Base-by-base conservation (phyloP, 2,888 invertebrate genomes). In the Dromius quadrimaculatus region DNA sequence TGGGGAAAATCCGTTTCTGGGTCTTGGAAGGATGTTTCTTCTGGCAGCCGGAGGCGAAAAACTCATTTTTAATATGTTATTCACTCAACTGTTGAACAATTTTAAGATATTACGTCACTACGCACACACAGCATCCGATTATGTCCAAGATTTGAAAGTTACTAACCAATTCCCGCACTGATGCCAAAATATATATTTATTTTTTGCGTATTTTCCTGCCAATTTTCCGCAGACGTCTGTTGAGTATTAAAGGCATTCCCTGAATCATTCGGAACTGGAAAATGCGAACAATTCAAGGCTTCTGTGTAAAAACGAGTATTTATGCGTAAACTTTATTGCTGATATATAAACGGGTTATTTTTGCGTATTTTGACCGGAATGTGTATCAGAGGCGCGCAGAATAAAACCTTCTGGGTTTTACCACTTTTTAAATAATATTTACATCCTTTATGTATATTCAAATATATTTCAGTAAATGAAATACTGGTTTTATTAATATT, bases 21-120 rank as follows among this genome's bases (percentile, higher is more conserved):
- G 6, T 59, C 22, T n/a, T 20, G 59, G 57, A 57, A 13, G 17
- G 17, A 23, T 66, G 17, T 28, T 9, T 57, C 66, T 50, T 54
- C 66, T 36, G 9, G 23, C 13, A 13, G 54, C 17, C 20, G 32
- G 17, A 5, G 70, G 70, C 32, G 70, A 70, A 9, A 70, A 62
- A 70, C 50, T 70, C 70, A 70, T 70, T 61, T 43, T 61, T 36
- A 61, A 19, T 9, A 13, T 9, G 8, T 54, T 54, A 23, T 54
- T 32, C 13, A 28, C n/a, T 22, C 8, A 28, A 54, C 50, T 13
- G 23, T 54, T 13, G 15, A 15, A 34, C 34, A 34, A 34, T 11
- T 34, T 34, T 9, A 34, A n/a, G 8, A 13, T 13, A 45, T 9
- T 45, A 17, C 45, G 45, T 45, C 45, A 45, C 45, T 13, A 8